Base-by-base conservation (phyloP, 2,113 vertebrate genomes). In the Madoqua kirkii region DNA sequence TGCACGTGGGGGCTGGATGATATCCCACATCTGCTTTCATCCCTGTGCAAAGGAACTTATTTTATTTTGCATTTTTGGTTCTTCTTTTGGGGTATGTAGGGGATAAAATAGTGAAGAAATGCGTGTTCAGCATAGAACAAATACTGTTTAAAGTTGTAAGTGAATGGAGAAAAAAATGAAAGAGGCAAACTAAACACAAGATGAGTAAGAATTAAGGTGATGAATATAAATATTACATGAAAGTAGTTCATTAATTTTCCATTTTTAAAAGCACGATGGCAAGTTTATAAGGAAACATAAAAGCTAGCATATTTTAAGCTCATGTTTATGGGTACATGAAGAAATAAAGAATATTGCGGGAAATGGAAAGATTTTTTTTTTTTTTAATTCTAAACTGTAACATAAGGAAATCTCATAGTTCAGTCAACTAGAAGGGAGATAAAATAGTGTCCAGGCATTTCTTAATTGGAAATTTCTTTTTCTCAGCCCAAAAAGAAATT, bases 381-480 rank as follows among this genome's bases (percentile, higher is more conserved):
- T 62, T 87, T 16, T 7, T 21, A 97, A 96, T 67, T 97, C 93
- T 97, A 90, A 97, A 64, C 81, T 96, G 86, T 97, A 95, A 92
- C 96, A 98, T 93, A 97, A 98, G 96, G 62, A 98, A 97, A 95
- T 93, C 93, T 97, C 96, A 88, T 97, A 98, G 97, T 90, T 98
- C 97, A 97, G 87, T 98, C 98, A 98, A 76, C 82, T 96, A 89
- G 88, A 95, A 97, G 97, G 96, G 88, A 90, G 87, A 96, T 83
- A 94, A 98, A 98, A 98, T 91, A 98, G 97, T 98, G 98, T 92
- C 95, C 97, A 95, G 96, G 97, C 96, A 98, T 98, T 98, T 98
- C 97, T 98, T 98, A 98, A 98, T 97, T 98, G 96, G 97, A 98
- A 98, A 95, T 98, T 97, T 98, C 98, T 82, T 93, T 95, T 94